A percentile compares a stretch with the other conserved stretches of the same genome.
Conservation (phyloP, 92 coral and sea anemone genomes). For the Parazoanthus darwini region DNA sequence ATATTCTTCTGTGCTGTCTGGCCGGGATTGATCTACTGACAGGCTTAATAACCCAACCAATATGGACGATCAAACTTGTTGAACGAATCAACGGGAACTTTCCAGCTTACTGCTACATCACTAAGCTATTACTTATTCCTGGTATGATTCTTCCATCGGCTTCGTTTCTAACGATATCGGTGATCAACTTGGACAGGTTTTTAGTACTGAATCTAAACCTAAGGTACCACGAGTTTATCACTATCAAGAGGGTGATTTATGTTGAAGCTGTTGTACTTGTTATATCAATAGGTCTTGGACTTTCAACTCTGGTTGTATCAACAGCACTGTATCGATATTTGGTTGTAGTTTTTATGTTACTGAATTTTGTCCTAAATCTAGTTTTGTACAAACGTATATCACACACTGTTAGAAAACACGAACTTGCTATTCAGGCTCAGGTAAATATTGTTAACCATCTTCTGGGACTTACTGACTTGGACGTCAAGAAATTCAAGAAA, state of each 20-base stretch:
- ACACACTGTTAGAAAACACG: conserved; percentile 3
- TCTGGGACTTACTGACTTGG: neutral
- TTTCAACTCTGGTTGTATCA: neutral
- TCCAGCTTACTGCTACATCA: no score
- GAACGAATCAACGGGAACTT: no score
- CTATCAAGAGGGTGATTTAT: neutral
- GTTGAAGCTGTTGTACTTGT: neutral
- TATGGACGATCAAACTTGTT: no score
- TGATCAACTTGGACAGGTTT: no score
- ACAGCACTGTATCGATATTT: neutral
- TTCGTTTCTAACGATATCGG: no score
- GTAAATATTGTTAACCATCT: neutral
- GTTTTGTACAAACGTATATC: neutral
- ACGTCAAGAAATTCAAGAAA: neutral
- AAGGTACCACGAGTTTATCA: neutral
- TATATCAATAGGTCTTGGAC: neutral
- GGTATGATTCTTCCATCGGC: no score
- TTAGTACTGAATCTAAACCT: no score
- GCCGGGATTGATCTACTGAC: no score
- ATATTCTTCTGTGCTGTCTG: no score
- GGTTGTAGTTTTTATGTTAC: neutral
- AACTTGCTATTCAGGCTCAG: neutral
- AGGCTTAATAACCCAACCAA: no score
- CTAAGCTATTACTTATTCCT: neutral
- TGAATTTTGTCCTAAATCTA: neutral